phyloP scores from a whole-genome alignment of 2,797 vertebrate genomes.

The Coracias cyanogaster region DNA sequence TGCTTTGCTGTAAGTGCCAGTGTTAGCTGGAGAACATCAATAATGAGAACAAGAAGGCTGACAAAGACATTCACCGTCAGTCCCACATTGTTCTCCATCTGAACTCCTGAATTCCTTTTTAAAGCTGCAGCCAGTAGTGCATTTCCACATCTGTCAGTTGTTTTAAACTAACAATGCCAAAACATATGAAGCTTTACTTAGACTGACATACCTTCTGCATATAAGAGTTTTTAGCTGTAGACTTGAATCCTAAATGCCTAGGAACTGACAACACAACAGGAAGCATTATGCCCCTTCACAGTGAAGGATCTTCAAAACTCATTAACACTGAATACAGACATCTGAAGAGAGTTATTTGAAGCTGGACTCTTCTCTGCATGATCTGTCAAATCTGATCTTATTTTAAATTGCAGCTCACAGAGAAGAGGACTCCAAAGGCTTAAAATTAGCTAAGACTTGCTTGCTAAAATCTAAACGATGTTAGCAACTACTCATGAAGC shows the following conservation, averaged over 20 bases:
- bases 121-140: neutral
- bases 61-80: neutral
- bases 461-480: constrained; percentile 26
- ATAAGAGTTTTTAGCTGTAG: neutral
- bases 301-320: constrained; percentile 60
- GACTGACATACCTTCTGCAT: constrained; percentile 34
- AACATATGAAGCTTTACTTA: neutral
- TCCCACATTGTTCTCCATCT: neutral
- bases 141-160: constrained; percentile 42
- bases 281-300: constrained; percentile 38
- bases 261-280: constrained; percentile 58
- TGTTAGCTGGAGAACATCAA: neutral
- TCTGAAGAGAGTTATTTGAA: constrained; percentile 48
- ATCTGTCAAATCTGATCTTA: constrained; percentile 59
- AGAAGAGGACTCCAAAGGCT: constrained; percentile 33
- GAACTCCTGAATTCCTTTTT: neutral
- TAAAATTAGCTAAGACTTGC: constrained; percentile 51
- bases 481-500: neutral
- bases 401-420: constrained; percentile 53
- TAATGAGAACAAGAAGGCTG: neutral
- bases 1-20: neutral
- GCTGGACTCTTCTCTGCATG: constrained; percentile 54
- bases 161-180: constrained; percentile 5
- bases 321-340: constrained; percentile 60
- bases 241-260: constrained; percentile 23